Evolutionary conservation across 53 echinoderm and acorn worm genomes (phyloP), one percentile per base, ranked within the genome.

Genomic region (Crossaster papposus): DNA sequence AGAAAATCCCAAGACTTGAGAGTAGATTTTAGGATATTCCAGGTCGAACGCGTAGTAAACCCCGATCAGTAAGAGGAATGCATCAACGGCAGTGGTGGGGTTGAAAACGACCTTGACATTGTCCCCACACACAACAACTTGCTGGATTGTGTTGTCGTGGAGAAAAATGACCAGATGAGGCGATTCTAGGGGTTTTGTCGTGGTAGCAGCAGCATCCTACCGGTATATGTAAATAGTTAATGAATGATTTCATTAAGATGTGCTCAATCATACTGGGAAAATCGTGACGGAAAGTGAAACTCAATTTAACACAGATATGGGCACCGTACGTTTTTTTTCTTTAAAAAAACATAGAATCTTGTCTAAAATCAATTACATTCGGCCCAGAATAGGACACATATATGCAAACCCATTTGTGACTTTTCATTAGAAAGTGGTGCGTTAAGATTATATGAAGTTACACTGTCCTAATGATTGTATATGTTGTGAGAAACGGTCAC

Each of bases 81-180:
- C 30, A 82, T 64, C 82, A 28, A 65, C 68, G 24, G 65, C 64
- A 64, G 64, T 65, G 28, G 36, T 65, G 68, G 82, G 64, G 82
- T 82, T 64, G 29, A 52, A 82, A 20, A 37, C 68, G 23, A 82
- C 68, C 9, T 50, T 63, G 32, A 65, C 50, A 20, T 51, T 35
- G 26, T 82, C 82, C 82, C 81, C 81, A 81, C 81, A 81, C 50
- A 81, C 81, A 81, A 81, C 81, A 63, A 23, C 50, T 64, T 81
- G 81, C 81, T 81, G 81, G 30, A 81, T 51, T 64, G 30, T 51
- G 65, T 81, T 24, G 36, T 36, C 51, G 37, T 81, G 62, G 34
- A 64, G 30, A 64, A 81, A 81, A 58, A 63, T 81, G 3, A 81
- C 81, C 37, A 82, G 38, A 52, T 26, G 82, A 32, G 82, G 65